Base-by-base conservation (phyloP, 2,888 invertebrate genomes). In the Tridacna gigas region DNA sequence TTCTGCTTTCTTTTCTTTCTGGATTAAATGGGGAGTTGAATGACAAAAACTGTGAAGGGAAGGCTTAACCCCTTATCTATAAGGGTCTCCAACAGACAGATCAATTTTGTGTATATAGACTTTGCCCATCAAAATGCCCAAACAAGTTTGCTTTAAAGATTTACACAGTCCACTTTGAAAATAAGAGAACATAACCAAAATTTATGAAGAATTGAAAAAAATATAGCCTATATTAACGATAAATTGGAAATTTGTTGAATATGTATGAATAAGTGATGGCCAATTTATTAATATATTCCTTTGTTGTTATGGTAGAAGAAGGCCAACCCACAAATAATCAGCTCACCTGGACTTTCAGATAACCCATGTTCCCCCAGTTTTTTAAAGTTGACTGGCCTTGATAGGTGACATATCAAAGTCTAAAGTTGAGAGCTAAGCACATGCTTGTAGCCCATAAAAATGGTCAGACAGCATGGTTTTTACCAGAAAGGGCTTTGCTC, bases 331-430 rank as follows among this genome's bases (percentile, higher is more conserved):
- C 48, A 47, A 67, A 77, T 76, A 76, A 84, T 84, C 84, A 79
- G 84, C 73, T 60, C 74, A 73, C 74, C 76, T 81, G 81, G 69
- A 66, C 73, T 63, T 63, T 13, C 22, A 79, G 48, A 60, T 71
- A 71, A 71, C 51, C 71, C 48, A 51, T 63, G 71, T 67, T 67
- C 22, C 71, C 71, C 71, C 47, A 26, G 15, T 18, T 51, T 51
- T 71, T 0, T 12, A 48, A 47, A 71, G 51, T 79, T 51, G 79
- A 79, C 79, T 79, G 37, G 13, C 56, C 74, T 67, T 73, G 78
- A 71, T 71, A 78, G 73, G 73, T 82, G 83, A 85, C 82, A 85
- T 88, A 77, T 88, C 87, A 85, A 85, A 85, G 87, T 88, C 82
- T 83, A 88, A 80, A 83, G 83, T 83, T 73, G 67, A 82, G 71